A percentile compares a stretch with the other conserved stretches of the same genome.
These are phyloP conservation scores for Callopanchax toddi DNA, from an alignment of 2,113 vertebrate species.

Conservation along the genomic window DNA sequence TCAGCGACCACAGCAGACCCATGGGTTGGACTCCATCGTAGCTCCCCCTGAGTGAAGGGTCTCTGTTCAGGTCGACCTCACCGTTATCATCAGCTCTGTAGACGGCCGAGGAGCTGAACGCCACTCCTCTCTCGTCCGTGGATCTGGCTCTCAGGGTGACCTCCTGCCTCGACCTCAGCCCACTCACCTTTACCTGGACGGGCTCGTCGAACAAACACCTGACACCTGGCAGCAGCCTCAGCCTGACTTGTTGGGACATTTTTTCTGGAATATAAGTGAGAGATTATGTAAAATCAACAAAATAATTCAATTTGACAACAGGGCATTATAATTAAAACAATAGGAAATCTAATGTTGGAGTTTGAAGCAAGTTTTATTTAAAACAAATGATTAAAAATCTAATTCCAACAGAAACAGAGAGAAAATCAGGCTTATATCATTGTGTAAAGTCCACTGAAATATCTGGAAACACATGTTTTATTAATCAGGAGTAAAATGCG, in stretches of 20 bases:
- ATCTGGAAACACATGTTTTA: too few relatives aligned
- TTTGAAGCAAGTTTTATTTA: too few relatives aligned
- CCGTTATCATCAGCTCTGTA: constrained; percentile 50
- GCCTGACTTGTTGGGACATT: constrained; percentile 6
- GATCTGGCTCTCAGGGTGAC: constrained; percentile 56
- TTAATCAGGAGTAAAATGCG: too few relatives aligned
- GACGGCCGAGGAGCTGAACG: constrained; percentile 45
- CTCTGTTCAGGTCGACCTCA: constrained; percentile 45
- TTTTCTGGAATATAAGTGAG: too few relatives aligned
- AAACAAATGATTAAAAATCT: too few relatives aligned
- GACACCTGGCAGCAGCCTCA: constrained; percentile 56
- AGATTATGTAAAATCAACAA: too few relatives aligned
- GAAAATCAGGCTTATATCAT: too few relatives aligned
- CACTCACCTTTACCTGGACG: constrained; percentile 46
- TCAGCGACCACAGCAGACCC: constrained; percentile 65
- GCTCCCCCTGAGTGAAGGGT: constrained; percentile 52
- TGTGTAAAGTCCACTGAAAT: too few relatives aligned
- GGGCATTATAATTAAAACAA: background rate
- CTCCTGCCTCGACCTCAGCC: constrained; percentile 55
- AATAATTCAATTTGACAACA: too few relatives aligned
- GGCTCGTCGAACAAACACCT: constrained; percentile 60
- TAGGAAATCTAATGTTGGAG: too few relatives aligned
- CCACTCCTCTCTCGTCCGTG: constrained; percentile 9
- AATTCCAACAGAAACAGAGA: too few relatives aligned
- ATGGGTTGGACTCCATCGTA: constrained; percentile 55